Evolutionary conservation across 2,888 invertebrate species (phyloP).

Genomic region (Rhaphigaster nebulosa): DNA sequence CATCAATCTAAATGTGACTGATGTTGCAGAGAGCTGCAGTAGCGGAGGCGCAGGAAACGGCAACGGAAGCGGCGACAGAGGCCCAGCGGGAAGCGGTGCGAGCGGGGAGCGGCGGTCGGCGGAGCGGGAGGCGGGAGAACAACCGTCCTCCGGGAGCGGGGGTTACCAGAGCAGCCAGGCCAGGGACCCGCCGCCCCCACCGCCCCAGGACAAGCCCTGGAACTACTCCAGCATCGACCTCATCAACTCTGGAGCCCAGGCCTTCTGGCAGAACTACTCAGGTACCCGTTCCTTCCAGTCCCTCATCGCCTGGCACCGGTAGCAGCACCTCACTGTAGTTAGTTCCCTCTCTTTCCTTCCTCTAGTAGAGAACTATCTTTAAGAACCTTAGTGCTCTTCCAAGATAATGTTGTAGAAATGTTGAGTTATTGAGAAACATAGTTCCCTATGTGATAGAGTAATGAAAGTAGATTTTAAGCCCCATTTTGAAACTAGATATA

Average conservation of each 20-base stretch:
- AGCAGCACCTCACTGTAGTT: background rate
- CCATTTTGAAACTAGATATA: too few relatives aligned
- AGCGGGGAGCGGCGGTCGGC: constrained; percentile 64
- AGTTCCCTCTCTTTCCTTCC: constrained; percentile 1
- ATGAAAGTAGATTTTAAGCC: background rate
- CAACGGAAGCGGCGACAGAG: constrained; percentile 68
- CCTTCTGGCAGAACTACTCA: constrained; percentile 93
- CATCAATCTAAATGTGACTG: background rate
- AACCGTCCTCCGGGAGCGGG: constrained; percentile 62
- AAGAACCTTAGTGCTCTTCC: background rate
- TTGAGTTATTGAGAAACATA: background rate
- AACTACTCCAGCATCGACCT: constrained; percentile 82
- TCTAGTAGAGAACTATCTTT: background rate
- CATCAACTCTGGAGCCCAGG: constrained; percentile 80
- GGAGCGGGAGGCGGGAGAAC: constrained; percentile 62
- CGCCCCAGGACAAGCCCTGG: constrained; percentile 72
- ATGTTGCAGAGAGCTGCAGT: constrained; percentile 56
- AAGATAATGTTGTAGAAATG: background rate
- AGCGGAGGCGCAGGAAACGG: constrained; percentile 67
- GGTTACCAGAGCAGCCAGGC: constrained; percentile 61
- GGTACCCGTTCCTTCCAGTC: constrained; percentile 73
- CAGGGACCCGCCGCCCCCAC: constrained; percentile 57
- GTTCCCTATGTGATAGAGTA: background rate
- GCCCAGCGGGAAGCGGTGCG: constrained; percentile 42
- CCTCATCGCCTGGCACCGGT: constrained; percentile 22